phyloP scores from a whole-genome alignment of 2,888 invertebrate genomes.

The Syrphus vitripennis region DNA sequence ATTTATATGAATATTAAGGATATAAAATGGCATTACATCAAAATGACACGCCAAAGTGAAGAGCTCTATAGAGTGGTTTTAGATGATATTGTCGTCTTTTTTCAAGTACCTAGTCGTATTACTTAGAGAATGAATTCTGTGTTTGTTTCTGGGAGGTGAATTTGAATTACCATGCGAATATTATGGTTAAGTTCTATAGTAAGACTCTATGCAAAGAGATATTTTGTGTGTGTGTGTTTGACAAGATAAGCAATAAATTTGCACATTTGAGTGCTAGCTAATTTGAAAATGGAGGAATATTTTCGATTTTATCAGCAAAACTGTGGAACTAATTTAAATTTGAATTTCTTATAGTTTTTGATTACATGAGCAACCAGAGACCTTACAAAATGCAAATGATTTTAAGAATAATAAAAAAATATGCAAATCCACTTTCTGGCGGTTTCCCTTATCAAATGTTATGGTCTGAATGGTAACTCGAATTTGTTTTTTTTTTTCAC shows the following conservation, averaged over 20 bases:
- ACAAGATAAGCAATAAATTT: background rate
- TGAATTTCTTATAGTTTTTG: background rate
- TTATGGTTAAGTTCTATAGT: background rate
- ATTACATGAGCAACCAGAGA: no score
- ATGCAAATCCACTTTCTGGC: no score
- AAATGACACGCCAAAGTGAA: constrained; percentile 1
- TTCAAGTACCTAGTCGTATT: background rate
- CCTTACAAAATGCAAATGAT: no score
- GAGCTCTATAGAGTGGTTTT: background rate
- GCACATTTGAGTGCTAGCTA: background rate
- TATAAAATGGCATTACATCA: background rate
- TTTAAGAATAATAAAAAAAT: no score
- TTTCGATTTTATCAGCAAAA: background rate
- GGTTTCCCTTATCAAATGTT: no score
- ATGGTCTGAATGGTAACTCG: no score
- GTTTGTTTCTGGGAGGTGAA: constrained; percentile 2
- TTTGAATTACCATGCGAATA: background rate
- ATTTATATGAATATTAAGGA: background rate
- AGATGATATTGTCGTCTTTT: background rate
- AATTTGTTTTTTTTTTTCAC: no score
- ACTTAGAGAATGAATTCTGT: background rate
- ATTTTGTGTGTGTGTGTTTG: background rate
- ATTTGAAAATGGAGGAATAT: background rate
- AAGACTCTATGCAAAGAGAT: background rate
- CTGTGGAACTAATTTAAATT: background rate